Conservation (phyloP, 1,140 invertebrate species). For the Catajapyx aquilonaris region DNA sequence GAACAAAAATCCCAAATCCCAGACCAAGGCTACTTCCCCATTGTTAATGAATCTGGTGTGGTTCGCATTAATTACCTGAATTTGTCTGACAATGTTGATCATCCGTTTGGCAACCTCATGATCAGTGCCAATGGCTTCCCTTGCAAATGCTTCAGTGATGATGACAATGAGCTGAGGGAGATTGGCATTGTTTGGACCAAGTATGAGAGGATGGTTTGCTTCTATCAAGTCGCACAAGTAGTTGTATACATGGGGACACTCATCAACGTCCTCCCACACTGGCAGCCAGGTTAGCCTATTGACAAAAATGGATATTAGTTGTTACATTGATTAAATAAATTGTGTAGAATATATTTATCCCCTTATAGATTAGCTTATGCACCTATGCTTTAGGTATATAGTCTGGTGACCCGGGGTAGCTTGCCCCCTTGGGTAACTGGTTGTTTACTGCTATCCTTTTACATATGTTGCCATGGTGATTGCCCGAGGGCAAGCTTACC, state of each 20-base stretch:
- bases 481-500: too few relatives aligned
- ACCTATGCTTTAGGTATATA: too few relatives aligned
- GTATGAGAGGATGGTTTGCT: constrained; percentile 61
- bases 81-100: constrained; percentile 49
- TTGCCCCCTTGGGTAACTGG: too few relatives aligned
- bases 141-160: constrained; percentile 69
- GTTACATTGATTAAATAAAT: too few relatives aligned
- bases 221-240: constrained; percentile 91
- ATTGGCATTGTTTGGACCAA: constrained; percentile 70
- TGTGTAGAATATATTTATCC: too few relatives aligned
- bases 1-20: too few relatives aligned
- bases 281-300: constrained; percentile 79
- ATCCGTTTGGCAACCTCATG: constrained; percentile 39
- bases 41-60: constrained; percentile 1
- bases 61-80: constrained; percentile 33
- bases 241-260: constrained; percentile 82
- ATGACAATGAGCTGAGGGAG: constrained; percentile 69
- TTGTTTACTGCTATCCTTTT: too few relatives aligned
- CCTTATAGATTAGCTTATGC: too few relatives aligned
- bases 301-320: too few relatives aligned
- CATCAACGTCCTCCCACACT: constrained; percentile 83
- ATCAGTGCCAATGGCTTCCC: constrained; percentile 51
- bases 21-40: too few relatives aligned
- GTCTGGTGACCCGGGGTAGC: too few relatives aligned
- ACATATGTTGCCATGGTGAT: too few relatives aligned